Evolutionary conservation across 2,888 invertebrate species (phyloP), one percentile per base, ranked within the genome.

Genomic region (Ichneumon xanthorius): DNA sequence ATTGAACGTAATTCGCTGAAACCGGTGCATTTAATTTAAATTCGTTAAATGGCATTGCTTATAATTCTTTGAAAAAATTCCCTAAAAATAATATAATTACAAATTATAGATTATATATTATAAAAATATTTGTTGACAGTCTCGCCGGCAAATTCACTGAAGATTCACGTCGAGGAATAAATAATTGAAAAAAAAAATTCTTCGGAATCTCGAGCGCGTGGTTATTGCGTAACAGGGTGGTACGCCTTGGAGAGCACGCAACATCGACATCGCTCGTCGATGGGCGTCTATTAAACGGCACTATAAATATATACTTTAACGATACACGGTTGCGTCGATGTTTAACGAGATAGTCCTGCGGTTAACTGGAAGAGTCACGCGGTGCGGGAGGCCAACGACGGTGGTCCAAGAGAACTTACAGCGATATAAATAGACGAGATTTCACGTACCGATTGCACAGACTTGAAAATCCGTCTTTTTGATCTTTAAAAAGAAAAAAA

Each of bases 281-380:
- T 55, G 30, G 55, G 77, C 76, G 55, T 82, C 76, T 26, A 22
- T 50, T 63, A n/a, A 63, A 33, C 61, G 61, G 16, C 16, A 63
- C 61, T 63, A 63, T 78, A 73, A 71, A 72, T 77, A 78, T 50
- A 16, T 48, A 75, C 40, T 67, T 83, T 79, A 83, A 83, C 79
- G 73, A 68, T 75, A 55, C 33, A 77, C 37, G 14, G 26, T 72
- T 65, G 33, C 53, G 50, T 37, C 45, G 55, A 22, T 48, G 16
- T 61, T 30, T 75, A 53, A 83, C 72, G 68, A 78, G 77, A 68
- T n/a, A 50, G 50, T 45, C 22, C 33, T 33, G 4, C 19, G 19
- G 55, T 78, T 78, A 77, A 78, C 72, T 73, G 68, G 78, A 33
- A 26, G 67, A 48, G 33, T 67, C 16, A 55, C 55, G 58, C 37